Evolutionary conservation across 2,888 invertebrate genomes (phyloP).

Genomic region (Andrena chrysosceles): DNA sequence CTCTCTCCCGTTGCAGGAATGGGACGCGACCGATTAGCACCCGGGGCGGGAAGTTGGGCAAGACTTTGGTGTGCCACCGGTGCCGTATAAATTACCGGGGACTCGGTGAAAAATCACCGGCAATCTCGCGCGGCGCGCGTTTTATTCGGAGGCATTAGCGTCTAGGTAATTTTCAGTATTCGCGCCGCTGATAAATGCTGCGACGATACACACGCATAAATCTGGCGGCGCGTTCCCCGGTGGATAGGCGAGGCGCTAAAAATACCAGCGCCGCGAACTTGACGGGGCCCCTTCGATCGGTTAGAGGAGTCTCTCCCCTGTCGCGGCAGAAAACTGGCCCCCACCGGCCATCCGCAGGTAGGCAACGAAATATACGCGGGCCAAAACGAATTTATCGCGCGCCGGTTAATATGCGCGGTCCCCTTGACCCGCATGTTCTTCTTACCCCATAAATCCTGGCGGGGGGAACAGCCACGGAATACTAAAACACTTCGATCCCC

Average conservation of each 20-base stretch:
- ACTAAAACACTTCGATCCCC: slow-evolving; percentile 71
- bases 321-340: slow-evolving; percentile 59
- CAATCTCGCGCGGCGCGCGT: slow-evolving; percentile 51
- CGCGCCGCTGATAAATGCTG: slow-evolving; percentile 60
- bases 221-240: slow-evolving; percentile 49
- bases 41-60: background rate
- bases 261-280: slow-evolving; percentile 50
- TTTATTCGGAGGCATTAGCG: slow-evolving; percentile 61
- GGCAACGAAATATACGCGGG: slow-evolving; percentile 65
- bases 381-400: slow-evolving; percentile 69
- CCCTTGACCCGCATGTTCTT: slow-evolving; percentile 73
- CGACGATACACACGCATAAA: slow-evolving; percentile 57
- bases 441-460: slow-evolving; percentile 71
- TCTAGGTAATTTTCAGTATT: slow-evolving; percentile 58
- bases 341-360: slow-evolving; percentile 56
- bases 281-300: slow-evolving; percentile 61
- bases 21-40: slow-evolving; percentile 10
- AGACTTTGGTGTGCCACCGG: background rate
- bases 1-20: background rate
- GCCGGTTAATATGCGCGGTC: slow-evolving; percentile 71
- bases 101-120: slow-evolving; percentile 56
- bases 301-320: slow-evolving; percentile 50
- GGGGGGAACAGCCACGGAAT: slow-evolving; percentile 60
- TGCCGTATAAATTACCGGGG: slow-evolving; percentile 50
- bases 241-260: slow-evolving; percentile 63